Base-by-base conservation (phyloP, 2,888 invertebrate species). In the Julus scanicus region DNA sequence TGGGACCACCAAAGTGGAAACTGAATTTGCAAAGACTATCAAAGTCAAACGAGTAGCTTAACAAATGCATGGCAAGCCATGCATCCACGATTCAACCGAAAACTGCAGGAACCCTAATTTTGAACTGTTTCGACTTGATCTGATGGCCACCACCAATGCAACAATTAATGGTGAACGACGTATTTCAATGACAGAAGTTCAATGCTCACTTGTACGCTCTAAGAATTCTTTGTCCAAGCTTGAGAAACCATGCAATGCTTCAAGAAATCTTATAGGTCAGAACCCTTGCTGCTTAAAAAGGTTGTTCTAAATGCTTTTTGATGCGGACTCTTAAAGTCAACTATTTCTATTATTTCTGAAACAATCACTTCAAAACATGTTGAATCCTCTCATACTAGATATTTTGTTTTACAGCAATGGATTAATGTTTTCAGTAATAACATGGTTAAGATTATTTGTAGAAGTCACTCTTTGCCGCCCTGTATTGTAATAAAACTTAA, bases 1-100 rank as follows among this genome's bases (percentile, higher is more conserved):
- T 71, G 29, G 71, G 71, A 71, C 71, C 71, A 71, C 71, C 71
- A 71, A 71, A 71, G 71, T 71, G 71, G 71, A 71, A 71, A 71
- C 71, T 29, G 71, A 71, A 71, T 29, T 71, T 71, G 20, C 71
- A 8, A 71, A 20, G 71, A 71, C 20, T 71, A 71, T 71, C 29
- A 71, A 71, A 71, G 71, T 71, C 71, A 71, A 71, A 29, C 29
- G 29, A 71, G 71, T 9, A 29, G 71, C 20, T 71, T 71, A 71
- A 71, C 71, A 29, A 71, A 71, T 71, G 71, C 71, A 71, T 71
- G 71, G 71, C 71, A 71, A 71, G 71, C 71, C 71, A 71, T 71
- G 71, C 71, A 71, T 71, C 71, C 71, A 29, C 9, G 71, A 71
- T 71, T 71, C 29, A 3, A 71, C 29, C 20, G 71, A 71, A 29